phyloP scores from a whole-genome alignment of 2,113 vertebrate species.

The Lasiurus cinereus region DNA sequence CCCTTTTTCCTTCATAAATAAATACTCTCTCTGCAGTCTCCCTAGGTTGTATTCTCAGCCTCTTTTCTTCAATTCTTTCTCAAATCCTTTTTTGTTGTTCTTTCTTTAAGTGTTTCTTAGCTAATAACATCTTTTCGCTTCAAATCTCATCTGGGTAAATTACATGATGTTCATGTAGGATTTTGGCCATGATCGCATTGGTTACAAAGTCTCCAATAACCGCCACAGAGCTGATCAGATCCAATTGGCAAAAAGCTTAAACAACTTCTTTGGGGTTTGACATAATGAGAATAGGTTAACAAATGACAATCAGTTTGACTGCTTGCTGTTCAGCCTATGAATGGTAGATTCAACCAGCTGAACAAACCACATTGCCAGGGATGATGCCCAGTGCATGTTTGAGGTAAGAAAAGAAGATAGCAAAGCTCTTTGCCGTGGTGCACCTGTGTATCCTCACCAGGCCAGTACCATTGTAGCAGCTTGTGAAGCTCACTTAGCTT shows the following conservation, averaged over 20 bases:
- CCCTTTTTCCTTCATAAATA: slow-evolving; percentile 22
- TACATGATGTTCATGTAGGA: background rate
- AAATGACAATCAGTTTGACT: background rate
- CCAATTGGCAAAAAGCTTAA: slow-evolving; percentile 5
- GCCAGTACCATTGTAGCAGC: background rate
- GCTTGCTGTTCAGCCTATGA: background rate
- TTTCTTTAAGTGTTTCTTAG: background rate
- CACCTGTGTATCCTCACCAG: background rate
- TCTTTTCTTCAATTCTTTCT: slow-evolving; percentile 45
- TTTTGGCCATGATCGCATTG: background rate
- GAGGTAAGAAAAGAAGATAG: background rate
- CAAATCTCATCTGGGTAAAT: background rate
- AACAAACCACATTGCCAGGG: background rate
- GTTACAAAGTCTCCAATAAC: background rate
- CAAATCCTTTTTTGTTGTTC: background rate
- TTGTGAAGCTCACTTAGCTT: too few relatives aligned
- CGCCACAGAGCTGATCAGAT: background rate
- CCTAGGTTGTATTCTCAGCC: background rate
- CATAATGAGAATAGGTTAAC: background rate
- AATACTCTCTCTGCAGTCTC: background rate
- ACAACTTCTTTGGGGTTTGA: slow-evolving; percentile 31
- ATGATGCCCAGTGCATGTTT: background rate
- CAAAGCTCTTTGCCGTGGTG: rapidly evolving
- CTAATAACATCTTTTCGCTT: background rate
- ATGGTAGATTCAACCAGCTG: background rate